These are phyloP conservation scores for Vanessa tameamea DNA, from an alignment of 1,140 invertebrate genomes.

Conservation along the genomic window DNA sequence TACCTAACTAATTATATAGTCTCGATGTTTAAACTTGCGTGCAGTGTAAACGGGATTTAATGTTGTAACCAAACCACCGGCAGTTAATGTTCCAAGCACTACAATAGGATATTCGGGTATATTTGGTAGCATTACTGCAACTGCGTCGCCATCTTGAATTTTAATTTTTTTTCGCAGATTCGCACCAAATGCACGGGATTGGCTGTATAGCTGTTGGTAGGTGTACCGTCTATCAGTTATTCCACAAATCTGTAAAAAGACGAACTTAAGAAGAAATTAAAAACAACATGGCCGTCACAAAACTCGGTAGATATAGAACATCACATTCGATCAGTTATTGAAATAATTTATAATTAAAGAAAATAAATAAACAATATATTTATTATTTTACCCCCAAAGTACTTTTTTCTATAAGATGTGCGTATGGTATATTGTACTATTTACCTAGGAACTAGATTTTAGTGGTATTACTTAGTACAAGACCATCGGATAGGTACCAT, in stretches of 20 bases:
- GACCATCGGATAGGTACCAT: no score
- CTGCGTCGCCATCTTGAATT: conserved; percentile 85
- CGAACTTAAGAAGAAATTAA: neutral
- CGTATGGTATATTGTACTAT: no score
- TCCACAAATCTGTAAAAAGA: conserved; percentile 84
- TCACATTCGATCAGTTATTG: no score
- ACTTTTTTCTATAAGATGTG: no score
- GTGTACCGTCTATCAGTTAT: conserved; percentile 87
- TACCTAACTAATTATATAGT: no score
- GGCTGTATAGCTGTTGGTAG: conserved; percentile 84
- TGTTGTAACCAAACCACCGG: conserved; percentile 87
- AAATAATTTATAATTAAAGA: no score
- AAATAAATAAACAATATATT: no score
- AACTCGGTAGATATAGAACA: no score
- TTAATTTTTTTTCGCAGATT: conserved; percentile 85
- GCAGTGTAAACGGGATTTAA: conserved; percentile 91
- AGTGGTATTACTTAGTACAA: no score
- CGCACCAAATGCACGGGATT: conserved; percentile 84
- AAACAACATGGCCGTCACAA: no score
- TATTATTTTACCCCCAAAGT: no score
- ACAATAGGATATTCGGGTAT: conserved; percentile 88
- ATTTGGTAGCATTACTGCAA: conserved; percentile 88
- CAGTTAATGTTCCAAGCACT: conserved; percentile 84
- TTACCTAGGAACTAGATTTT: no score
- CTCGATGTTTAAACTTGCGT: conserved; percentile 79